Evolutionary conservation across 2,113 vertebrate genomes (phyloP).

Genomic region (Morone chrysops): DNA sequence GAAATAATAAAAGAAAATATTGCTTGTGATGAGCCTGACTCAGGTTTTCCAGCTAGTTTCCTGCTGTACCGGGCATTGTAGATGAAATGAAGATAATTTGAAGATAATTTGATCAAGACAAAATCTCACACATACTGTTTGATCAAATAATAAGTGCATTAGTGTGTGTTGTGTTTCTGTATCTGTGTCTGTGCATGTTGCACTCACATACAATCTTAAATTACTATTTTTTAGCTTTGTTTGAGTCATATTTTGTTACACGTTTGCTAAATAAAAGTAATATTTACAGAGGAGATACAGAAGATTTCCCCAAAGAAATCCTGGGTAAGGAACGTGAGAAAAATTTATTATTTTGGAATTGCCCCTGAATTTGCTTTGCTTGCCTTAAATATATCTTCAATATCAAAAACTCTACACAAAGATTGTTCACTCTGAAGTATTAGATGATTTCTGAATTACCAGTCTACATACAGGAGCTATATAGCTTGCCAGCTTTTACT

Average conservation of each 20-base stretch:
- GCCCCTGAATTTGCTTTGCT: constrained; percentile 29
- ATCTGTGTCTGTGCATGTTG: background rate
- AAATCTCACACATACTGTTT: background rate
- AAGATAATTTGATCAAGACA: background rate
- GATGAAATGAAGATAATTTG: background rate
- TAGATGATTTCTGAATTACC: constrained; percentile 27
- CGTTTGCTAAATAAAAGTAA: background rate
- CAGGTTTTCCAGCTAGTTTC: background rate
- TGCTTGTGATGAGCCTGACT: background rate
- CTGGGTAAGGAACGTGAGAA: background rate
- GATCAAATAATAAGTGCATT: background rate
- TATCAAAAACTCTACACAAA: constrained; percentile 15
- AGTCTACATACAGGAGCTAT: constrained; percentile 38
- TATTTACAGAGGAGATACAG: background rate
- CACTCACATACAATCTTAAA: background rate
- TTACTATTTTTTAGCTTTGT: background rate
- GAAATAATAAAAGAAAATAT: background rate
- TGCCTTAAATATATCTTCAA: constrained; percentile 9
- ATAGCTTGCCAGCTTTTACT: constrained; percentile 30
- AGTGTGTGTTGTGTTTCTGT: background rate
- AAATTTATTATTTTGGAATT: constrained; percentile 24
- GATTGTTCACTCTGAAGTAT: constrained; percentile 18
- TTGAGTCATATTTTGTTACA: background rate
- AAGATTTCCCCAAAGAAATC: constrained; percentile 28
- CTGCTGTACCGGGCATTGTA: background rate